Conservation (phyloP, 2,888 invertebrate species). For the Noctua janthina region DNA sequence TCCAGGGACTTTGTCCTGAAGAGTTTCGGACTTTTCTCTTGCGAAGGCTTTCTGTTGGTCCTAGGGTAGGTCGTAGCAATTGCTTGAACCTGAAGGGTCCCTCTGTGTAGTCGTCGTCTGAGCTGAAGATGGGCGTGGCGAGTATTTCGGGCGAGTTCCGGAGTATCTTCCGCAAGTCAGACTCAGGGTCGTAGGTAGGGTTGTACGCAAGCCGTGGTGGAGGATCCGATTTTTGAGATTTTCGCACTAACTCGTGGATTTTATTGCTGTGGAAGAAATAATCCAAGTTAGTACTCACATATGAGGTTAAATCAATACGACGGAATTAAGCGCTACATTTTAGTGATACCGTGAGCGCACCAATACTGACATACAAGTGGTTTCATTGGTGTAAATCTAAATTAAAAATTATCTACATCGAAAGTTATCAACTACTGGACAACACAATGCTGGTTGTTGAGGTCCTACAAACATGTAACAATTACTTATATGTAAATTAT, state of each 20-base stretch:
- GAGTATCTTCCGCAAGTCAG: conserved; percentile 86
- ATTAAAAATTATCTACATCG: background rate
- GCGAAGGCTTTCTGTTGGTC: conserved; percentile 93
- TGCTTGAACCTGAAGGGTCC: conserved; percentile 93
- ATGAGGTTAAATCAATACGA: background rate
- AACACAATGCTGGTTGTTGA: conserved; percentile 5
- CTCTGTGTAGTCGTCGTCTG: conserved; percentile 90
- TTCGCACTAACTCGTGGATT: conserved; percentile 87
- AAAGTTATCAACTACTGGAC: background rate
- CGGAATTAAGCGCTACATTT: conserved; percentile 3
- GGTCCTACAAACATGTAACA: background rate
- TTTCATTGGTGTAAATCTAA: conserved; percentile 15
- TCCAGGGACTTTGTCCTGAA: conserved; percentile 86
- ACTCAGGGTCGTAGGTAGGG: conserved; percentile 84
- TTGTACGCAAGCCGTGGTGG: conserved; percentile 81
- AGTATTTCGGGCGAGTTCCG: conserved; percentile 88
- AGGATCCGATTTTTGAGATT: conserved; percentile 81
- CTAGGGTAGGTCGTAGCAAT: conserved; percentile 91
- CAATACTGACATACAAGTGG: background rate
- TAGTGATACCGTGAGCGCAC: background rate
- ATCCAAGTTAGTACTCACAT: conserved; percentile 7
- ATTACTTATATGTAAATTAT: background rate
- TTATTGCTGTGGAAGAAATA: conserved; percentile 81
- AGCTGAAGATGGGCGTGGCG: conserved; percentile 85
- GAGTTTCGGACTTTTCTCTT: conserved; percentile 91